Conservation (phyloP, 2,888 invertebrate species). For the Sarcophaga variegata region DNA sequence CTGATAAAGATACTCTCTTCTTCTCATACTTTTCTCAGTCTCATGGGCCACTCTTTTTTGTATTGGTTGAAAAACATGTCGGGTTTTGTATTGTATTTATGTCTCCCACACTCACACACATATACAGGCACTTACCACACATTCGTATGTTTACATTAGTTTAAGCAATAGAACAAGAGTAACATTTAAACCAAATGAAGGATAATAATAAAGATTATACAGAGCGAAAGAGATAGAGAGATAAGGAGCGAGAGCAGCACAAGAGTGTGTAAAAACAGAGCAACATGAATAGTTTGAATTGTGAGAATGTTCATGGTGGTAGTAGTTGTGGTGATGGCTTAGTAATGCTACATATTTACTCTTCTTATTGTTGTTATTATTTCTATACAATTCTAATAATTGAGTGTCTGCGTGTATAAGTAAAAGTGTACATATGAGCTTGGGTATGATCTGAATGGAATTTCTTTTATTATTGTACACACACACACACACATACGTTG, state of each 20-base stretch:
- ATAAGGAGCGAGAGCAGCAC: too few relatives aligned
- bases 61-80: too few relatives aligned
- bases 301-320: background rate
- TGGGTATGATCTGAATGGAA: conserved; percentile 1
- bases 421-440: too few relatives aligned
- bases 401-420: background rate
- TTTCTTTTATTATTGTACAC: background rate
- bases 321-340: too few relatives aligned
- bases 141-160: background rate
- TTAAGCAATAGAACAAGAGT: background rate
- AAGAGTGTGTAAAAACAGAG: background rate
- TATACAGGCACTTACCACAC: background rate
- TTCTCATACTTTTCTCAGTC: background rate
- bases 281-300: background rate
- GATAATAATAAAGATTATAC: background rate
- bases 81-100: too few relatives aligned
- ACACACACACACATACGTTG: background rate
- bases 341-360: background rate
- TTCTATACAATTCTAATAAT: background rate
- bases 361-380: background rate
- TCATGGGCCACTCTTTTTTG: too few relatives aligned
- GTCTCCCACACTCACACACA: background rate
- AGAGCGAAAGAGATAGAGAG: too few relatives aligned
- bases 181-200: conserved; percentile 33
- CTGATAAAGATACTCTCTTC: background rate